Evolutionary conservation across 2,888 invertebrate species (phyloP), one percentile per base, ranked within the genome.

Genomic region (Athripsodes cinereus): DNA sequence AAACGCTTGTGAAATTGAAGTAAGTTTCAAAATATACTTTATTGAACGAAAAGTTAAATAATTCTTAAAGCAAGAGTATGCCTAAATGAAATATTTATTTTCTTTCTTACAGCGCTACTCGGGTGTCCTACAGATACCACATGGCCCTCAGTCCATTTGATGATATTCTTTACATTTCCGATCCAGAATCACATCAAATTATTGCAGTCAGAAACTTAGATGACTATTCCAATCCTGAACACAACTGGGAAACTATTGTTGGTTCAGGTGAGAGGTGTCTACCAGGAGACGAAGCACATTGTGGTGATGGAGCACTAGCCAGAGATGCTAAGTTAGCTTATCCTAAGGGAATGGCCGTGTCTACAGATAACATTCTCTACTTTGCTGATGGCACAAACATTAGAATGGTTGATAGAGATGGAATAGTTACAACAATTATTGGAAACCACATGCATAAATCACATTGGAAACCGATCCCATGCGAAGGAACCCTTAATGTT

Each of bases 341-440:
- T 72, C 96, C 97, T 0, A 98, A 98, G 79, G 96, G 96, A 66
- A 92, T 97, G 13, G 95, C 96, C 0, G 92, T 97, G 0, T 92
- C 93, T 0, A 88, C 87, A 13, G 93, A 96, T 67, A 96, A 95
- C 64, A 87, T 93, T 1, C 74, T 97, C 0, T 97, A 95, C 73
- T 94, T 97, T 69, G 96, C 96, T 50, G 97, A 97, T 70, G 96
- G 96, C 2, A 94, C 95, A 1, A 96, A 95, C 69, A 91, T 93
- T 64, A 81, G 96, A 51, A 92, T 91, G 88, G 93, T 97, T 0
- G 93, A 94, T 69, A 80, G 92, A 55, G 92, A 95, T 69, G 93
- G 94, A 6, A 91, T 92, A 53, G 92, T 97, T 40, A 90, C 91
- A 5, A 96, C 96, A 0, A 86, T 94, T 0, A 92, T 94, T 63